Percentiles rank a stretch among this genome's conserved stretches.
Conservation (phyloP, 2,888 invertebrate species). For the Patella caerulea region DNA sequence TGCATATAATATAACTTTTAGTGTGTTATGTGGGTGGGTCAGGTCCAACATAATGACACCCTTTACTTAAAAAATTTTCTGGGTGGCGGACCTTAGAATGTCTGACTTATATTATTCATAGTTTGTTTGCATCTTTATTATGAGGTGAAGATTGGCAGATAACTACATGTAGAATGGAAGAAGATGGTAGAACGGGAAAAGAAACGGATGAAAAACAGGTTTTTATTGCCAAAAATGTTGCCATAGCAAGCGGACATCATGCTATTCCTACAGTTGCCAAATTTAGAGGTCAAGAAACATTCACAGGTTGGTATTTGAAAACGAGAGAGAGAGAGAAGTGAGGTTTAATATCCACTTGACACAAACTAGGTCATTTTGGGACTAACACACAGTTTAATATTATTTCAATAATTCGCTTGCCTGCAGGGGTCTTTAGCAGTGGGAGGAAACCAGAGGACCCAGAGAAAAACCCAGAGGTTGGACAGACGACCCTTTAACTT, state of each 20-base stretch:
- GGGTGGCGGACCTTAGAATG: too few relatives aligned
- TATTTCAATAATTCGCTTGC: too few relatives aligned
- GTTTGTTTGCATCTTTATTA: neutral
- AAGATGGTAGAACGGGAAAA: constrained; percentile 50
- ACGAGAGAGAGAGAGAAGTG: neutral
- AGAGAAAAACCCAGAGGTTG: too few relatives aligned
- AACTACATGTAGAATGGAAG: constrained; percentile 44
- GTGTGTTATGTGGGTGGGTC: too few relatives aligned
- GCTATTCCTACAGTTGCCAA: constrained; percentile 57
- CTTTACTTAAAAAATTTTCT: too few relatives aligned
- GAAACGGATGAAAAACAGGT: constrained; percentile 35
- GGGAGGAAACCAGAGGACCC: neutral
- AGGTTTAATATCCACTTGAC: neutral
- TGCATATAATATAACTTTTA: too few relatives aligned
- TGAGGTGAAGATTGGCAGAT: constrained; percentile 54
- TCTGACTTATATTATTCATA: too few relatives aligned
- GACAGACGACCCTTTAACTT: too few relatives aligned
- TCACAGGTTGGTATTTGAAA: constrained; percentile 51
- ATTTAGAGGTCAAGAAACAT: constrained; percentile 64
- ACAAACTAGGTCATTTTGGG: too few relatives aligned
- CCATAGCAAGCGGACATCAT: constrained; percentile 67
- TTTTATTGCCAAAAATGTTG: constrained; percentile 53
- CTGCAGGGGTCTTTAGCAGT: neutral
- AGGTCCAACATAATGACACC: too few relatives aligned
- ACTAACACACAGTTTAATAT: too few relatives aligned